Evolutionary conservation across 2,888 invertebrate genomes (phyloP), one percentile per base, ranked within the genome.

Genomic region (Mythimna impura): DNA sequence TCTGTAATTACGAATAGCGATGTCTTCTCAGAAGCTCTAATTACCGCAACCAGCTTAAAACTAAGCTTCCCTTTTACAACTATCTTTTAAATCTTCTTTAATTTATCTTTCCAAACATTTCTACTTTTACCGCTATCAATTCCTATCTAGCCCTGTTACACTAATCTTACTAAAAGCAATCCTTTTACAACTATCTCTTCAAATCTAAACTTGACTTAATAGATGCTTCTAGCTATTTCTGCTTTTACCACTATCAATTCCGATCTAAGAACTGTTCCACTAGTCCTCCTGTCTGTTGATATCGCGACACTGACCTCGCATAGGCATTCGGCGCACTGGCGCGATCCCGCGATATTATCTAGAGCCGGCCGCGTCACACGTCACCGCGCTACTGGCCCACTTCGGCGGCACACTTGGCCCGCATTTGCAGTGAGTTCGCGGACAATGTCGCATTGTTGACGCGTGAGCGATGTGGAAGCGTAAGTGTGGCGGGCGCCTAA

Each of bases 301-400:
- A 40, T 22, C 40, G 40, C 61, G 17, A 61, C 22, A 61, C 36
- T 22, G 61, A 22, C 61, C 61, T 40, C 70, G 17, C 52, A 71
- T 58, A 78, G 71, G 78, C 72, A 82, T 66, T 71, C 72, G 63
- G 60, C 63, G 9, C 79, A 66, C 78, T 25, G 58, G 66, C 66
- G 65, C 66, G 69, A 55, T 62, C 58, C 78, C 72, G 76, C 72
- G 58, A 60, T 71, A 25, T 0, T 52, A 80, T 76, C 71, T 80
- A 74, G 68, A 74, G 57, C 73, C 58, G 61, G 47, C 40, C 73
- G 78, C 63, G 66, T 34, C 58, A 22, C 66, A 70, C 70, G 67
- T 71, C 73, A 68, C 57, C 81, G 84, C 70, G 69, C 83, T 67
- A 79, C 73, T 83, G 81, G 47, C 81, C 71, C 22, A 71, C 71